These are phyloP conservation scores for Acrossocheilus fasciatus DNA, from an alignment of 2,797 vertebrate species.

Conservation along the genomic window DNA sequence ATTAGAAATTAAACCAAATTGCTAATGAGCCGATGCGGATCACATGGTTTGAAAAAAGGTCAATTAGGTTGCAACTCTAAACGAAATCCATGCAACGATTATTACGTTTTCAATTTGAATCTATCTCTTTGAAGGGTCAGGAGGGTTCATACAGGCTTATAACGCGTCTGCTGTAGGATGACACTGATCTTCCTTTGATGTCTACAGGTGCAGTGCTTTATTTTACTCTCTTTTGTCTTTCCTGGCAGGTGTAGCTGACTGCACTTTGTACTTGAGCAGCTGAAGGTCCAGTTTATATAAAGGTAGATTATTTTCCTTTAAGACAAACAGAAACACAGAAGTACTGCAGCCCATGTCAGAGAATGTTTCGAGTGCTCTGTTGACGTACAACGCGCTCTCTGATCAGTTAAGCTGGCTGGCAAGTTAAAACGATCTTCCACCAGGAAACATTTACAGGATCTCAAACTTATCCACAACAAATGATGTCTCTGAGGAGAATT, in stretches of 20 bases:
- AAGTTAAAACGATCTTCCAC: constrained; percentile 66
- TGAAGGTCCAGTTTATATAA: constrained; percentile 69
- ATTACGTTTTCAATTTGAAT: constrained; percentile 13
- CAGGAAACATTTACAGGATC: constrained; percentile 86
- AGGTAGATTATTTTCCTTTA: constrained; percentile 74
- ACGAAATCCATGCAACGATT: constrained; percentile 20
- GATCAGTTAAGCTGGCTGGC: constrained; percentile 72
- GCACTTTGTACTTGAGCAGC: constrained; percentile 39
- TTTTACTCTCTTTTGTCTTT: constrained; percentile 29
- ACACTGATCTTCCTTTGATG: constrained; percentile 2
- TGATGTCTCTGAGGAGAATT: constrained; percentile 94
- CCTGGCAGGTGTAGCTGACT: constrained; percentile 50
- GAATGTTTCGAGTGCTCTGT: constrained; percentile 60
- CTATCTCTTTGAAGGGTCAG: constrained; percentile 39
- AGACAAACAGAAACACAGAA: constrained; percentile 84
- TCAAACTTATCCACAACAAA: constrained; percentile 98
- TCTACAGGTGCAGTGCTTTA: constrained; percentile 12
- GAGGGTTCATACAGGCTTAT: not conserved
- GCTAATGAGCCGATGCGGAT: not conserved
- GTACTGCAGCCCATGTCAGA: constrained; percentile 67
- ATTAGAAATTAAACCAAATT: constrained; percentile 10
- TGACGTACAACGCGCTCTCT: constrained; percentile 72
- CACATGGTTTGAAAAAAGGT: not conserved
- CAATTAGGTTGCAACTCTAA: not conserved
- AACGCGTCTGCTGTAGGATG: constrained; percentile 5